Evolutionary conservation across 2,113 vertebrate species (phyloP).

Genomic region (Amia ocellicauda): DNA sequence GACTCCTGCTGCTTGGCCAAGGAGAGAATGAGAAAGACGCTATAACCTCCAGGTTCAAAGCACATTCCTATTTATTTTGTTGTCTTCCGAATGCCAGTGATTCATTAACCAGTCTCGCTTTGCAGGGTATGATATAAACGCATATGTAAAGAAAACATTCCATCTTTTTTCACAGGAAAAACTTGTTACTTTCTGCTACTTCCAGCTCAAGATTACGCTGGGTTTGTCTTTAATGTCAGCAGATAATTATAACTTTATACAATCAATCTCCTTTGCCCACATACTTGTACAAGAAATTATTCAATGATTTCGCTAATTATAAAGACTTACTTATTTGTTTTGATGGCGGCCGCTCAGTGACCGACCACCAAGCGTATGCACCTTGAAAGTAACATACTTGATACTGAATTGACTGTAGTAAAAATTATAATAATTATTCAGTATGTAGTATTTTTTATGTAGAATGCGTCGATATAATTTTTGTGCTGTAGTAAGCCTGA

Average conservation of each 20-base stretch:
- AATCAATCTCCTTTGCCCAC: slow-evolving; percentile 63
- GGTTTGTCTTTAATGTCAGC: slow-evolving; percentile 64
- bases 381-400: slow-evolving; percentile 44
- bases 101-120: slow-evolving; percentile 56
- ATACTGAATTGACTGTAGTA: slow-evolving; percentile 47
- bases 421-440: too few relatives aligned
- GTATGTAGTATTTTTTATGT: too few relatives aligned
- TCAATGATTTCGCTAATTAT: slow-evolving; percentile 71
- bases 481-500: too few relatives aligned
- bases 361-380: slow-evolving; percentile 42
- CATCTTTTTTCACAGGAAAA: slow-evolving; percentile 42
- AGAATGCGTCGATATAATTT: too few relatives aligned
- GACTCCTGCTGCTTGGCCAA: slow-evolving; percentile 57
- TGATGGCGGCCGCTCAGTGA: slow-evolving; percentile 49
- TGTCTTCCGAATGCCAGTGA: neutral
- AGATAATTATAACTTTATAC: slow-evolving; percentile 72
- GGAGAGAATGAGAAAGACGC: slow-evolving; percentile 2
- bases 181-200: slow-evolving; percentile 64
- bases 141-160: slow-evolving; percentile 52
- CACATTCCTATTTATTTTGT: neutral
- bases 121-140: slow-evolving; percentile 43
- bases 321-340: too few relatives aligned
- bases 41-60: too few relatives aligned
- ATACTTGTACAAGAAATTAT: slow-evolving; percentile 60
- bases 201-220: slow-evolving; percentile 43